Evolutionary conservation across 2,113 vertebrate species (phyloP).

Genomic region (Nibea albiflora): DNA sequence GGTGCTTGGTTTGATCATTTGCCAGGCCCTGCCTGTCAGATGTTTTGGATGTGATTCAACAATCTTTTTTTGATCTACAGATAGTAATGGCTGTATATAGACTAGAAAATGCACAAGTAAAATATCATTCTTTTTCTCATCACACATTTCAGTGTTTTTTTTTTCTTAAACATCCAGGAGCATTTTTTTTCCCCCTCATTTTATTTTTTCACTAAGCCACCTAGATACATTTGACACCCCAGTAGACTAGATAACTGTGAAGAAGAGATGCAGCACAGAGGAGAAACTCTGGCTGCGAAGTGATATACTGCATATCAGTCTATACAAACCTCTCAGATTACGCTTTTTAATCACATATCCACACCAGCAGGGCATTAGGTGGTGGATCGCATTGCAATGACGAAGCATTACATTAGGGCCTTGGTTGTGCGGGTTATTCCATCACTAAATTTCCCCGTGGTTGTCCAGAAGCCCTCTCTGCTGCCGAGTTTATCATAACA

Average conservation of each 20-base stretch:
- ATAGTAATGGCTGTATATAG: constrained; percentile 26
- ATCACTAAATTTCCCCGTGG: constrained; percentile 44
- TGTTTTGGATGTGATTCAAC: constrained; percentile 49
- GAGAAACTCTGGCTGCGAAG: constrained; percentile 42
- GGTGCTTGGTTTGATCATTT: constrained; percentile 53
- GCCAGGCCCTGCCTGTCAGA: constrained; percentile 39
- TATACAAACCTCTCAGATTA: constrained; percentile 70
- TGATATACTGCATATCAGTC: constrained; percentile 65
- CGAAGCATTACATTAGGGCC: constrained; percentile 65
- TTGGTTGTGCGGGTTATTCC: constrained; percentile 57
- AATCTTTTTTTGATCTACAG: constrained; percentile 45
- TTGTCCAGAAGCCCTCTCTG: constrained; percentile 53
- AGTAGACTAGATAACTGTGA: constrained; percentile 10
- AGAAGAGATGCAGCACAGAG: constrained; percentile 36
- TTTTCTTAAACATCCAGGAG: background rate
- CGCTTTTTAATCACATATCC: constrained; percentile 77
- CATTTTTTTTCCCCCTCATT: background rate
- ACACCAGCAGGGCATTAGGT: constrained; percentile 55
- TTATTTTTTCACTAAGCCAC: background rate
- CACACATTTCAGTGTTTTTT: background rate
- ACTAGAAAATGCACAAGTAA: constrained; percentile 20
- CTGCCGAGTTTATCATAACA: constrained; percentile 70
- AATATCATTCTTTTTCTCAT: constrained; percentile 30
- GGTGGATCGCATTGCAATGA: constrained; percentile 73
- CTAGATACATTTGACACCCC: constrained; percentile 19